These are phyloP conservation scores for Lithosia quadra DNA, from an alignment of 2,888 invertebrate genomes.

Conservation along the genomic window DNA sequence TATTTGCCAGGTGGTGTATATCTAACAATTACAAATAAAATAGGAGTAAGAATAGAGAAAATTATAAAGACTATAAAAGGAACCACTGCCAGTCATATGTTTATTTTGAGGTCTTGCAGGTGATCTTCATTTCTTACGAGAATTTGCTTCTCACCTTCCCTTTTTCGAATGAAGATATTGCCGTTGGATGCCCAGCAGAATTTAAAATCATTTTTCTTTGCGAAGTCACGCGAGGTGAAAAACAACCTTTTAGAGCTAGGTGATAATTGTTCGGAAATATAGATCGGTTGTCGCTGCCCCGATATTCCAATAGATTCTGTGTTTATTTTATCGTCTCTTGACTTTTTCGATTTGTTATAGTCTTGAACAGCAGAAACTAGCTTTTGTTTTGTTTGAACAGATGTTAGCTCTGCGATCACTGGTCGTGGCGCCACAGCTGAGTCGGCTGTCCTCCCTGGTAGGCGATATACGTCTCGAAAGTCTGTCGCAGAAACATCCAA, in stretches of 20 bases:
- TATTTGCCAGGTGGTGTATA: too few relatives aligned
- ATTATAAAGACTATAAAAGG: too few relatives aligned
- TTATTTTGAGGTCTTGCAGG: neutral
- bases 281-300: neutral
- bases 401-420: neutral
- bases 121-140: neutral
- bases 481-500: too few relatives aligned
- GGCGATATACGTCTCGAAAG: too few relatives aligned
- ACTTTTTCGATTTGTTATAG: neutral
- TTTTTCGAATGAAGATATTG: constrained; percentile 13
- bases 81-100: neutral
- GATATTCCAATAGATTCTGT: neutral
- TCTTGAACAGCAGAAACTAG: neutral
- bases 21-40: too few relatives aligned
- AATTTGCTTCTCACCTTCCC: constrained; percentile 11
- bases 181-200: constrained; percentile 18
- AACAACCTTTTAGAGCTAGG: constrained; percentile 10
- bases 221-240: constrained; percentile 8
- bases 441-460: too few relatives aligned
- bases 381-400: neutral
- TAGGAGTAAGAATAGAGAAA: too few relatives aligned
- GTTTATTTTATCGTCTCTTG: neutral
- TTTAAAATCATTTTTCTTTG: constrained; percentile 6
- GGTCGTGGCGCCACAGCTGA: neutral
- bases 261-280: constrained; percentile 8